Base-by-base conservation (phyloP, 2,113 vertebrate genomes). In the Cromileptes altivelis region DNA sequence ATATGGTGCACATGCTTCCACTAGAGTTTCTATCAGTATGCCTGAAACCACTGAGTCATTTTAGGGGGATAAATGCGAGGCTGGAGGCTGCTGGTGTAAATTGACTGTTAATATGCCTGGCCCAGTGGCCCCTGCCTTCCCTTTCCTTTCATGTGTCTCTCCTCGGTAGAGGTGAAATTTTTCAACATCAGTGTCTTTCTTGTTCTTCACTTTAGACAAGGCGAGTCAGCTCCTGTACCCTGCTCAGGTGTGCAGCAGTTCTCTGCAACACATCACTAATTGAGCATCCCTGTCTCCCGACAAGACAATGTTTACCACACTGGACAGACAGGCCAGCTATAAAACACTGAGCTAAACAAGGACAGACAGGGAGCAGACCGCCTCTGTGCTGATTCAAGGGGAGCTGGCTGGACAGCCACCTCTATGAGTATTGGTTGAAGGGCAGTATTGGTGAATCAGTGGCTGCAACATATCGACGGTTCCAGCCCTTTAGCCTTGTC, bases 221-320 rank as follows among this genome's bases (percentile, higher is more conserved):
- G 50, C 81, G 78, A 89, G 62, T 85, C 85, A 65, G 78, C 61
- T 75, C 21, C 56, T 68, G 63, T 76, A 37, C 50, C 47, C 52
- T 65, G 60, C 64, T 82, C 77, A 87, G 76, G 88, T 91, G 85
- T 84, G 84, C 80, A 69, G 50, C 56, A 56, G 27, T 87, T 84
- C 52, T 84, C 73, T 52, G 71, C 11, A 63, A 73, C 19, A 85
- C 75, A 80, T 88, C 47, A 79, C 74, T 89, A 77, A 89, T 89
- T 84, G 47, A 87, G 30, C 45, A 47, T 63, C 80, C 23, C 45
- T 75, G 61, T 68, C 82, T 80, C 33, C 42, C 25, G 58, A 19
- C 45, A n/a, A 82, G 25, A 72, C 50, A 1, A 4, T 42, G n/a
- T 82, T 76, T 23, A 52, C 68, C 60, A 76, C 45, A n/a, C 4